Percentiles rank a stretch among this genome's conserved stretches.
Evolutionary conservation across 1,140 invertebrate species (phyloP).

Genomic region (Zelostemma sp.): DNA sequence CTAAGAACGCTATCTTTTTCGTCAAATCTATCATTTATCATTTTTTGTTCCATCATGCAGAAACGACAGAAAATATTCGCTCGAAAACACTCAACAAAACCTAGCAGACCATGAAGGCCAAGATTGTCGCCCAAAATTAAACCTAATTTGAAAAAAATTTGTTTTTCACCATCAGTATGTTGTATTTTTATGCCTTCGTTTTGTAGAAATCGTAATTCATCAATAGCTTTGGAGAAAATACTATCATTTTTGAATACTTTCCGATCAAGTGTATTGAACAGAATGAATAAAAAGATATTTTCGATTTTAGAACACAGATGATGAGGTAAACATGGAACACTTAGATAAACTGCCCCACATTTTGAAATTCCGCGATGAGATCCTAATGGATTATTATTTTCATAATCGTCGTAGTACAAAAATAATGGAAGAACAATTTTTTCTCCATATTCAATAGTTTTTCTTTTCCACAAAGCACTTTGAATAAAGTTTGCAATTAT

Average conservation of each 20-base stretch:
- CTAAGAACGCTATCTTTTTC: background rate
- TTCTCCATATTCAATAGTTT: background rate
- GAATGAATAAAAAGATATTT: constrained; percentile 2
- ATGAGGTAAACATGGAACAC: constrained; percentile 11
- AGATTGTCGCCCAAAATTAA: constrained; percentile 35
- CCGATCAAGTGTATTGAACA: background rate
- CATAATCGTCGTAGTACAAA: constrained; percentile 23
- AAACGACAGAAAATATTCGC: constrained; percentile 32
- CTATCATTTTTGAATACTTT: background rate
- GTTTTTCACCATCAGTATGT: background rate
- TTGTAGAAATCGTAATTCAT: constrained; percentile 2
- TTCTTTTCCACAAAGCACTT: constrained; percentile 11
- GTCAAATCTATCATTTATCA: constrained; percentile 11
- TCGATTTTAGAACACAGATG: background rate
- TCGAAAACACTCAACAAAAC: constrained; percentile 32
- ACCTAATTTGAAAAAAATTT: constrained; percentile 31
- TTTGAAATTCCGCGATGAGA: constrained; percentile 14
- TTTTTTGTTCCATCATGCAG: constrained; percentile 24
- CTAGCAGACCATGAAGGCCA: constrained; percentile 29
- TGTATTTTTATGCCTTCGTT: background rate
- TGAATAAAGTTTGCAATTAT: constrained; percentile 28
- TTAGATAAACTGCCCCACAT: constrained; percentile 23
- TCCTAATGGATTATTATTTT: constrained; percentile 19
- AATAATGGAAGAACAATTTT: constrained; percentile 22
- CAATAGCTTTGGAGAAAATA: background rate